phyloP scores from a whole-genome alignment of 2,888 invertebrate genomes.

The Cataglyphis albicans region DNA sequence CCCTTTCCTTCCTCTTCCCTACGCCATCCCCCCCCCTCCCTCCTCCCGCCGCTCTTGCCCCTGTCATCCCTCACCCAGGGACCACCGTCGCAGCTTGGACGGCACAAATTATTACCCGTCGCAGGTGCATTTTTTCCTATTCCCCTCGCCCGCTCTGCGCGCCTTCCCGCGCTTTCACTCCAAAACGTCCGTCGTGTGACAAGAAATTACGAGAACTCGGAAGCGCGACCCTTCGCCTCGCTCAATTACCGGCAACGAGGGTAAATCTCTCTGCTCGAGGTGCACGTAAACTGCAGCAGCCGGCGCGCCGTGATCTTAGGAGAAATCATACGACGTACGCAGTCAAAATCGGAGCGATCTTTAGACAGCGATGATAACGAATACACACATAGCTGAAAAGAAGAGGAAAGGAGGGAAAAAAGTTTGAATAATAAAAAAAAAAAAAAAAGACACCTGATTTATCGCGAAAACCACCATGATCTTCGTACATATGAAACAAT shows the following conservation, averaged over 20 bases:
- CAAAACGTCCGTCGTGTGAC: slow-evolving; percentile 55
- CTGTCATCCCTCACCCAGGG: slow-evolving; percentile 54
- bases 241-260: slow-evolving; percentile 54
- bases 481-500: not conserved
- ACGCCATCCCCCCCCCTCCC: not conserved
- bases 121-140: slow-evolving; percentile 82
- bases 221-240: slow-evolving; percentile 59
- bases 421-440: not conserved
- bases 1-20: not conserved
- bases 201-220: slow-evolving; percentile 60
- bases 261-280: slow-evolving; percentile 46
- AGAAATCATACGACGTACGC: slow-evolving; percentile 29
- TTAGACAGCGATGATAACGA: not conserved
- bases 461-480: not conserved
- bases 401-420: not conserved
- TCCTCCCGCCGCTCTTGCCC: slow-evolving; percentile 22
- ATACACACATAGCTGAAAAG: not conserved
- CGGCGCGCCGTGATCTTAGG: slow-evolving; percentile 29
- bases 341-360: not conserved
- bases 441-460: not conserved
- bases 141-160: slow-evolving; percentile 49
- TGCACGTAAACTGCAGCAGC: slow-evolving; percentile 53
- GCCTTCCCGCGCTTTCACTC: slow-evolving; percentile 52
- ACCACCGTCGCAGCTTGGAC: slow-evolving; percentile 74
- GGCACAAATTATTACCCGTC: slow-evolving; percentile 83